These are phyloP conservation scores for Lasioglossum villosulum DNA, from an alignment of 2,888 invertebrate species.

Conservation along the genomic window DNA sequence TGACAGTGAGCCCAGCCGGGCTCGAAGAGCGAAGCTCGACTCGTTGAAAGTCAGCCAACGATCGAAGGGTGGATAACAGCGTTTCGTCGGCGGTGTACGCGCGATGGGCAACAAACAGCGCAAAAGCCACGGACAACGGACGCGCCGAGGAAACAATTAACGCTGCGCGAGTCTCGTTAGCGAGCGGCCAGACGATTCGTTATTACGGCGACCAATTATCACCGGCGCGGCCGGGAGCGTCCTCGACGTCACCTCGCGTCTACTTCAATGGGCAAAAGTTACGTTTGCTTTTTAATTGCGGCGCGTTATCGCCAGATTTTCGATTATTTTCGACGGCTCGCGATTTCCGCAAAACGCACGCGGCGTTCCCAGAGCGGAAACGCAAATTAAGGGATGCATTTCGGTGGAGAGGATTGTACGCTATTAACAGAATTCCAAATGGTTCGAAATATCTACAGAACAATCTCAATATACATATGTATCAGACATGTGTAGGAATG, in stretches of 20 bases:
- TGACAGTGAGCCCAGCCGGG: not conserved
- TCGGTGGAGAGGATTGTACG: not conserved
- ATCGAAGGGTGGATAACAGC: conserved; percentile 15
- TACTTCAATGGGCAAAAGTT: not conserved
- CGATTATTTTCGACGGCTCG: not conserved
- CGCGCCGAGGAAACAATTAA: conserved; percentile 49
- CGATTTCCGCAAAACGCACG: not conserved
- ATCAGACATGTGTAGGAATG: not conserved
- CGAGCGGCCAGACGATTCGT: conserved; percentile 52
- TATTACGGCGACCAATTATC: conserved; percentile 50
- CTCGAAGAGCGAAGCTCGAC: not conserved
- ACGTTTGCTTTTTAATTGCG: conserved; percentile 17
- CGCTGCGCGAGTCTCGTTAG: conserved; percentile 43
- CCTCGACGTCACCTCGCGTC: conserved; percentile 1
- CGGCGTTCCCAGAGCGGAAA: not conserved
- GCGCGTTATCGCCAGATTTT: conserved; percentile 8
- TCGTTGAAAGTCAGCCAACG: conserved; percentile 19
- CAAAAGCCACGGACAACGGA: conserved; percentile 23
- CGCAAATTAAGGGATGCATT: not conserved
- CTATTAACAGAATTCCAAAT: not conserved
- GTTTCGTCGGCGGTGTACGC: conserved; percentile 5
- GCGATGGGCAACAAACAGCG: conserved; percentile 18
- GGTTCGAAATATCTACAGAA: not conserved
- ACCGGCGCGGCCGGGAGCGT: not conserved
- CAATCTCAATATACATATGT: not conserved